Conservation (phyloP, 2,113 vertebrate species). For the Otis tarda region DNA sequence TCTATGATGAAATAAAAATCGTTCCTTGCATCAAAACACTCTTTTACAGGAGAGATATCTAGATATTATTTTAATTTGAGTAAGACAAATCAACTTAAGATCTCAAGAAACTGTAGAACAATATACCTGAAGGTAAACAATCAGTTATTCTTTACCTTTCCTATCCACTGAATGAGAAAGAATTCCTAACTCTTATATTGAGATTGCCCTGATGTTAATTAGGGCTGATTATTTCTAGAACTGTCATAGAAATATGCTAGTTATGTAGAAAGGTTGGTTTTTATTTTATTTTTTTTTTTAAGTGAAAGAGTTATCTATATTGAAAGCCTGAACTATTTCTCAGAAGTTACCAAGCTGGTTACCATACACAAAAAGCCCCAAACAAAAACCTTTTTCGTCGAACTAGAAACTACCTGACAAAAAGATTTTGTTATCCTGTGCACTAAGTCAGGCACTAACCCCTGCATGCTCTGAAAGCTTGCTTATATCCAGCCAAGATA, state of each 20-base stretch:
- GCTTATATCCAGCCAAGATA: slow-evolving; percentile 27
- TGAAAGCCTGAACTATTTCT: background rate
- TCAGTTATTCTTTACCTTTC: background rate
- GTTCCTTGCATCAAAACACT: background rate
- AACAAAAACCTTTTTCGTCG: background rate
- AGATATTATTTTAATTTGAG: background rate
- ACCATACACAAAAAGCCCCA: background rate
- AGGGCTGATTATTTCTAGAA: background rate
- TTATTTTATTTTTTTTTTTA: background rate
- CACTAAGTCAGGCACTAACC: background rate
- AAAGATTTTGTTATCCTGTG: background rate
- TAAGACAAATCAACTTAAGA: background rate
- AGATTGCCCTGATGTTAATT: background rate
- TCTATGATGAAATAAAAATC: background rate
- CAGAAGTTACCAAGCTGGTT: background rate
- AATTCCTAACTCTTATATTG: background rate
- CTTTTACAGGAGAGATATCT: background rate
- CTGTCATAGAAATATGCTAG: background rate
- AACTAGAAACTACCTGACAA: slow-evolving; percentile 16
- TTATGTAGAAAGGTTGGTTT: rapidly evolving
- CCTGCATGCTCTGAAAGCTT: background rate
- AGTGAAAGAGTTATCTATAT: background rate
- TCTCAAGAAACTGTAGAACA: background rate
- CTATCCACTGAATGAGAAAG: background rate
- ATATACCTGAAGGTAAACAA: rapidly evolving